Percentiles rank a stretch among this genome's conserved stretches.
These are phyloP conservation scores for Formicarius rufipectus DNA, from an alignment of 2,113 vertebrate genomes.

Conservation along the genomic window DNA sequence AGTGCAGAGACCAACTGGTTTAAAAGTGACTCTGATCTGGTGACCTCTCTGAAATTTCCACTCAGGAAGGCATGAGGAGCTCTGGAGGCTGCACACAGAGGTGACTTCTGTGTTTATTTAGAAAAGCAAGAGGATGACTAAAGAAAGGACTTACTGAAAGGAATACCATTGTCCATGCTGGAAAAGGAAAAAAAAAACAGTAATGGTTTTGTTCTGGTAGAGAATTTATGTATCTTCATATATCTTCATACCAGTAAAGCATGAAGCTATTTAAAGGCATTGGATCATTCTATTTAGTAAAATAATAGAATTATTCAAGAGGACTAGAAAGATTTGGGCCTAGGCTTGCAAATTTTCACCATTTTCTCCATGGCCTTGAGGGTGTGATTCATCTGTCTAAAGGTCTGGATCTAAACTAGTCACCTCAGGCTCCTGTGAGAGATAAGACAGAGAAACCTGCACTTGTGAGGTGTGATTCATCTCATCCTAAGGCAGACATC, in stretches of 20 bases:
- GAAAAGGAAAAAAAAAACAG: neutral
- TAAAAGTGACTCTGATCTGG: neutral
- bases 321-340: neutral
- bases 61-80: neutral
- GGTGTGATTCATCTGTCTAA: constrained; percentile 27
- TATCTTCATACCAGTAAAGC: neutral
- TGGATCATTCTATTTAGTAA: neutral
- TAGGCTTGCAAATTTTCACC: constrained; percentile 9
- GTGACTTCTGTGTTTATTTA: neutral
- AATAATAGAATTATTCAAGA: neutral
- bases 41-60: neutral
- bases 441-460: constrained; percentile 2
- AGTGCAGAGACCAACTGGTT: neutral
- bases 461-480: constrained; percentile 8
- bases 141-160: neutral
- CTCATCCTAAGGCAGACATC: neutral
- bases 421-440: constrained; percentile 24
- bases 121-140: neutral
- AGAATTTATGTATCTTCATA: neutral
- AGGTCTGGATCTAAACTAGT: neutral
- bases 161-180: neutral
- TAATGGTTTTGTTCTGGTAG: neutral
- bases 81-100: neutral
- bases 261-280: neutral
- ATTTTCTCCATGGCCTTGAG: constrained; percentile 1